Evolutionary conservation across 2,888 invertebrate genomes (phyloP), one percentile per base, ranked within the genome.

Genomic region (Troides helena): DNA sequence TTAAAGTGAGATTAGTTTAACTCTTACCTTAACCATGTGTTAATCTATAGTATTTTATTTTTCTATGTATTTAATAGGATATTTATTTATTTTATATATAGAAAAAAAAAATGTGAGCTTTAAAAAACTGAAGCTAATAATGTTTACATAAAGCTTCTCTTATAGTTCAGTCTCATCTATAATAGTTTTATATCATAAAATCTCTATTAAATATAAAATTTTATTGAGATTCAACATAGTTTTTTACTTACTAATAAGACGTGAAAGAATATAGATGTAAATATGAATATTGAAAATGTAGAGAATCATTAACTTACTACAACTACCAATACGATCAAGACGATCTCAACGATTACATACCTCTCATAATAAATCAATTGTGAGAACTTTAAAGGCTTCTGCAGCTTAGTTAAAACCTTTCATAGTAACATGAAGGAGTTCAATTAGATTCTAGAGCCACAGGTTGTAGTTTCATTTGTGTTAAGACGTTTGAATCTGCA

Each of bases 311-410:
- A 23, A 68, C 63, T 62, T 56, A 56, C 36, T 21, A 14, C 21
- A 21, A 21, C 21, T 8, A 21, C 25, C 25, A 39, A 69, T 64
- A 70, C 62, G 65, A 68, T 70, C 70, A 61, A 67, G 69, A 66
- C 68, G 67, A 65, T 62, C 57, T 70, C 72, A 71, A 73, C 75
- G 77, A 82, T 80, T 78, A 78, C 72, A 72, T 77, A 74, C 70
- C n/a, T 61, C 56, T 60, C 25, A 65, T 56, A 30, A 65, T 65
- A 61, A 60, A 65, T 65, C 60, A 69, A 60, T 65, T 53, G 60
- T 30, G 30, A 14, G 46, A 46, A 46, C 8, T 39, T 7, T 39
- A 39, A 46, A 14, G 2, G 12, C 46, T 14, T 46, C 2, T 46
- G 46, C 1, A 14, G 46, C 46, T 14, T 46, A 14, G 46, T 46